Percentiles rank a stretch among this genome's conserved stretches.
Conservation (phyloP, 2,888 invertebrate species). For the Andrena chrysosceles region DNA sequence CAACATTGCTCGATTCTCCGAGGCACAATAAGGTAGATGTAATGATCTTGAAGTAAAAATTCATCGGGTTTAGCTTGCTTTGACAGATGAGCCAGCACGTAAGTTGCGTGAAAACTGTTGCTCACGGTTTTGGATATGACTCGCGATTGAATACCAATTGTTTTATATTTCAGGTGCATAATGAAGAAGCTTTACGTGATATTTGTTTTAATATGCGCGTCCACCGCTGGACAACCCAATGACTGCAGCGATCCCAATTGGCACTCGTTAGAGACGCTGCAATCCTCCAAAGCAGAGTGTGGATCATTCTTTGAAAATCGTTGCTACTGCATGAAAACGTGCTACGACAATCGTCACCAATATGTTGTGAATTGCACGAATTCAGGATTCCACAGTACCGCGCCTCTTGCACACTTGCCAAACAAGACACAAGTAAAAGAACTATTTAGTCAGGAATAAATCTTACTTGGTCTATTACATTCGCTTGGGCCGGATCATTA, state of each 20-base stretch:
- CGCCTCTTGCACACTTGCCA: constrained; percentile 88
- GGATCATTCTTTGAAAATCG: constrained; percentile 85
- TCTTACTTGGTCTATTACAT: background rate
- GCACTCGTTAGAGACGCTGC: constrained; percentile 77
- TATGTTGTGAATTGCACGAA: constrained; percentile 91
- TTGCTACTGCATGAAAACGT: constrained; percentile 87
- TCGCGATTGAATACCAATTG: background rate
- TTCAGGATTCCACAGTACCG: constrained; percentile 87
- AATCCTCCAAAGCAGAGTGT: constrained; percentile 79
- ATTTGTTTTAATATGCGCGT: constrained; percentile 46
- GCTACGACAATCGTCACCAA: constrained; percentile 85
- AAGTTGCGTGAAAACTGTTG: background rate
- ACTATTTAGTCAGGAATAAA: background rate
- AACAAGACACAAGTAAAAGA: constrained; percentile 86
- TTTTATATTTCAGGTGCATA: constrained; percentile 38
- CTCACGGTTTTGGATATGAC: background rate
- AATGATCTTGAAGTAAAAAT: background rate
- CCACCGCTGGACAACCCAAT: constrained; percentile 35
- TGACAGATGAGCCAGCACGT: constrained; percentile 31
- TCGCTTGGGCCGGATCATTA: background rate
- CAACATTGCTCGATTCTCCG: background rate
- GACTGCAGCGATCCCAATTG: constrained; percentile 76
- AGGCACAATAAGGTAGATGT: background rate
- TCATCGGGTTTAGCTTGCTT: background rate
- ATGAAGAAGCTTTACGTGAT: constrained; percentile 51